Conservation (phyloP, 2,888 invertebrate genomes). For the Caenorhabditis sinica region DNA sequence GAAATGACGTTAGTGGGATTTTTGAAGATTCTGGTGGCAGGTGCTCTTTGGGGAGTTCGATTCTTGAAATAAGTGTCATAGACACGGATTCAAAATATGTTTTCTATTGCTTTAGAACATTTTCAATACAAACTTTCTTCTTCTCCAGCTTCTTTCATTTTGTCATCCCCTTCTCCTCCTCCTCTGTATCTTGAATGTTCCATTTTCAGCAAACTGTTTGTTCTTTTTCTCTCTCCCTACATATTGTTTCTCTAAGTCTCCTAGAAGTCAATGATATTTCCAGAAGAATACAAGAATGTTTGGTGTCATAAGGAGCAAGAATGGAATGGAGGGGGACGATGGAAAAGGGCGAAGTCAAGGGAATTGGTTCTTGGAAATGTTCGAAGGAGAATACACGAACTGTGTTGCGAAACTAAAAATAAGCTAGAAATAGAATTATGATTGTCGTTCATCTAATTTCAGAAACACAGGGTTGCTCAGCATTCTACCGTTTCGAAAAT, state of each 20-base stretch:
- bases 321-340: not conserved
- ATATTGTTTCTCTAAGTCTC: slow-evolving; percentile 20
- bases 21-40: not conserved
- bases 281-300: not conserved
- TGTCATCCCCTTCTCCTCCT: not conserved
- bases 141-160: slow-evolving; percentile 10
- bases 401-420: not conserved
- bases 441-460: too few relatives aligned
- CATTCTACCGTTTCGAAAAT: too few relatives aligned
- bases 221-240: not conserved
- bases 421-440: not conserved
- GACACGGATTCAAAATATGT: too few relatives aligned
- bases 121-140: slow-evolving; percentile 14
- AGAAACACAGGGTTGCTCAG: too few relatives aligned
- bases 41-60: not conserved
- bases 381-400: too few relatives aligned
- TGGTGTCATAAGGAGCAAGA: not conserved
- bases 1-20: not conserved
- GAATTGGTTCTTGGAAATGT: slow-evolving; percentile 6
- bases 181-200: not conserved
- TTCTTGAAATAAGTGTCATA: not conserved
- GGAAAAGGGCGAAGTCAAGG: slow-evolving; percentile 2
- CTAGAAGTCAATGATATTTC: not conserved
- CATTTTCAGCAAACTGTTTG: slow-evolving; percentile 24
- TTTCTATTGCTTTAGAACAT: too few relatives aligned